Base-by-base conservation (phyloP, 2,113 vertebrate species). In the Cyanoramphus novaezelandiae region DNA sequence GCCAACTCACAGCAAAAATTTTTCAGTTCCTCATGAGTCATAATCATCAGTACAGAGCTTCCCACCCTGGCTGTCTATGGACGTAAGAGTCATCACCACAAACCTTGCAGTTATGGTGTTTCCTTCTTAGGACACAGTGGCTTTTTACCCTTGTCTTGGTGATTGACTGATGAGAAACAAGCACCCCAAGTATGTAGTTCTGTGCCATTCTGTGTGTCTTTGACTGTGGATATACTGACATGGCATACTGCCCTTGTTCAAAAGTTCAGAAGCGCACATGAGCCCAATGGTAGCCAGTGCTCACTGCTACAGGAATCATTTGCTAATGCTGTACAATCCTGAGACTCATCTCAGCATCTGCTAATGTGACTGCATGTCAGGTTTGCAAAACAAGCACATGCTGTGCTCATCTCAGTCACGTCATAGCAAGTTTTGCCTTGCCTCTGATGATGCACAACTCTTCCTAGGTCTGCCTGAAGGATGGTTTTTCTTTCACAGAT, bases 1-100 rank as follows among this genome's bases (percentile, higher is more conserved):
- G 55, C 23, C 50, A 92, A 70, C 37, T 65, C 64, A 71, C 8
- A 67, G 59, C 7, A 47, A 94, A 76, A 82, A 43, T 8, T 0
- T 3, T 69, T 90, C 83, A 71, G 72, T 95, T 96, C 94, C 91
- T 86, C 43, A 12, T 95, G 91, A 93, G 91, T 96, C 92, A 96
- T 49, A 81, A 83, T 57, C 68, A 86, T 86, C 82, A 70, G 71
- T 27, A 67, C 21, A 83, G 47, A 12, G 64, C 64, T 95, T 93
- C 47, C 60, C 50, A 93, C 39, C 29, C 65, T n/a, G 67, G 33
- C 44, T 63, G 64, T 35, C 57, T 59, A 23, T 78, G 70, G 62
- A 91, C 28, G 2, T 72, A 63, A 80, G 37, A 82, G 35, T 49
- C 63, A 27, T 47, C 55, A 64, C 80, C 80, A 78, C 80, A 88